phyloP scores from a whole-genome alignment of 30 jellyfish, hydroid and myxozoan genomes.

The Rhopilema esculentum region DNA sequence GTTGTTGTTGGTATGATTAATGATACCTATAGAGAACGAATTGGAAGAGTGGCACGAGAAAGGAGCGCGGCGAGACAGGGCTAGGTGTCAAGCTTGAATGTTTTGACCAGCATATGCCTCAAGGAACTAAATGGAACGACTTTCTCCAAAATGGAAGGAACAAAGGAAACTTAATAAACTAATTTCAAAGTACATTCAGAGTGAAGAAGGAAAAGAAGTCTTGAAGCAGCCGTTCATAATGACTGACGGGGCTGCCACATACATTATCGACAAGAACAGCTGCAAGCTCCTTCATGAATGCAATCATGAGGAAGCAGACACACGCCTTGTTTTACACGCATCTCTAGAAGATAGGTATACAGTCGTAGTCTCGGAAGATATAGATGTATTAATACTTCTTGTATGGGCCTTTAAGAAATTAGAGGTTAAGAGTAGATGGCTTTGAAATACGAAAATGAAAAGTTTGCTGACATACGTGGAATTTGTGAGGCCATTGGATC shows the following conservation, averaged over 20 bases:
- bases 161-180: background rate
- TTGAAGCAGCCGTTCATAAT: constrained; percentile 9
- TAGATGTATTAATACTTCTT: constrained; percentile 48
- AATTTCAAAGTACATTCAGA: background rate
- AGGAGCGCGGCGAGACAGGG: constrained; percentile 1
- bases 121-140: constrained; percentile 12
- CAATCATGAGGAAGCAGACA: constrained; percentile 31
- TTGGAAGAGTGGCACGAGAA: too few species aligned
- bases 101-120: constrained; percentile 15
- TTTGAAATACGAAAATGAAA: constrained; percentile 50
- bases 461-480: constrained; percentile 50
- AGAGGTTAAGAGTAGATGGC: constrained; percentile 27
- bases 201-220: background rate
- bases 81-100: background rate
- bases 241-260: background rate
- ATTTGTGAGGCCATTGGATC: constrained; percentile 30
- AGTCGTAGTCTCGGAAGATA: constrained; percentile 44
- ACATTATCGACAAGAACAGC: constrained; percentile 5
- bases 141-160: background rate
- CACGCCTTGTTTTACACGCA: constrained; percentile 44
- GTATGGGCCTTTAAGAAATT: constrained; percentile 25
- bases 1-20: constrained; percentile 8
- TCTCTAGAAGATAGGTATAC: constrained; percentile 22
- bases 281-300: background rate
- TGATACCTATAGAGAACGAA: constrained; percentile 30